Evolutionary conservation across 1,140 invertebrate genomes (phyloP).

Genomic region (Daktulosphaira vitifoliae): DNA sequence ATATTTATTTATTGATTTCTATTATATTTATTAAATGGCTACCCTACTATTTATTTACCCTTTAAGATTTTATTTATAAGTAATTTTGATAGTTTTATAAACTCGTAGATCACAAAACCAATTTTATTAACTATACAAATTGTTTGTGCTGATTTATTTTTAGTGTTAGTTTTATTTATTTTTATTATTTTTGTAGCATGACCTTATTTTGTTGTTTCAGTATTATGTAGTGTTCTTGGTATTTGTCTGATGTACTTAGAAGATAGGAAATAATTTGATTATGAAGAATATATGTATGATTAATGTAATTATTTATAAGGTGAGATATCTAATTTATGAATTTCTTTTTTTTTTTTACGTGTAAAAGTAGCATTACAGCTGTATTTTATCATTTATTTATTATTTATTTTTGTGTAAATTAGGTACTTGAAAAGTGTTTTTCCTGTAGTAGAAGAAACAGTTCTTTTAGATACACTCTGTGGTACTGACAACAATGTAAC

Average conservation of each 20-base stretch:
- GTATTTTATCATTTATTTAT: neutral
- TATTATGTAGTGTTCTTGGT: slow-evolving; percentile 25
- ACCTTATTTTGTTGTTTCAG: slow-evolving; percentile 25
- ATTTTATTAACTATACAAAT: too few species aligned
- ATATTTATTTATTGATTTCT: neutral
- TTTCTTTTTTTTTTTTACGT: neutral
- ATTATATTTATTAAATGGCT: neutral
- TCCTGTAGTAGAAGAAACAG: slow-evolving; percentile 81
- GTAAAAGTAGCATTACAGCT: neutral
- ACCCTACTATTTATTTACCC: neutral
- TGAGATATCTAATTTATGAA: neutral
- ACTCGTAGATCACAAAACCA: too few species aligned
- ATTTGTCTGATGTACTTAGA: slow-evolving; percentile 29
- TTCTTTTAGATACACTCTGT: slow-evolving; percentile 71
- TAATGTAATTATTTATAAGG: neutral
- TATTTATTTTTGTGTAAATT: slow-evolving; percentile 38
- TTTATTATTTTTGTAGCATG: slow-evolving; percentile 26
- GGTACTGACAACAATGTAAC: slow-evolving; percentile 82
- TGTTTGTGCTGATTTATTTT: too few species aligned
- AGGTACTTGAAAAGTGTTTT: slow-evolving; percentile 87
- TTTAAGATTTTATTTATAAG: neutral
- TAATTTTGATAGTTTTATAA: too few species aligned
- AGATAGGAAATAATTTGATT: slow-evolving; percentile 18
- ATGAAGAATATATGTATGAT: slow-evolving; percentile 16
- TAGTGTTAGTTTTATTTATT: slow-evolving; percentile 18